Evolutionary conservation across 2,888 invertebrate species (phyloP).

Genomic region (Himalopsyche tibetana): DNA sequence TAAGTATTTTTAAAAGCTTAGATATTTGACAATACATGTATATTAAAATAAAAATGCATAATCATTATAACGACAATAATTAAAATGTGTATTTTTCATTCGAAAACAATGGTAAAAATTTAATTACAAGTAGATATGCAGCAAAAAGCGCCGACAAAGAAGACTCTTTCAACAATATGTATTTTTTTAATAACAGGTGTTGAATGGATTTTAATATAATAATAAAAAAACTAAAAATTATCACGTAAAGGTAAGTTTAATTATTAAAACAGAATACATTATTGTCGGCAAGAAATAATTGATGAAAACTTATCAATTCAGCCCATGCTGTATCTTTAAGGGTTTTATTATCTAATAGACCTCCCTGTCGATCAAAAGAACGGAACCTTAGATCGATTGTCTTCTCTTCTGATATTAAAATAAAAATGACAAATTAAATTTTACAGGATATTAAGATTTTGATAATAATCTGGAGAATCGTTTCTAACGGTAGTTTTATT

Average conservation of each 20-base stretch:
- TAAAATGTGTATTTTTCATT: too few relatives aligned
- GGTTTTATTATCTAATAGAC: slow-evolving; percentile 29
- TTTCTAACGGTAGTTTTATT: neutral
- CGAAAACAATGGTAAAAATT: too few relatives aligned
- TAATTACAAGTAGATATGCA: too few relatives aligned
- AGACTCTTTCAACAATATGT: too few relatives aligned
- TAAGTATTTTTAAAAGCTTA: too few relatives aligned
- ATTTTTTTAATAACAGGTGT: neutral
- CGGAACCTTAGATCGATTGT: slow-evolving; percentile 1
- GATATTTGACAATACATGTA: too few relatives aligned
- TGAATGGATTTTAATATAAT: slow-evolving; percentile 4
- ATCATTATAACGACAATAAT: too few relatives aligned
- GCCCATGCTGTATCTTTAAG: neutral
- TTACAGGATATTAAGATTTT: neutral
- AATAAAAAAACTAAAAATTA: neutral
- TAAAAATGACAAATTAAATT: neutral
- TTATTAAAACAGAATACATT: slow-evolving; percentile 4
- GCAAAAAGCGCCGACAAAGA: too few relatives aligned
- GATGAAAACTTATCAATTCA: slow-evolving; percentile 9
- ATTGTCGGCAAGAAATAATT: neutral
- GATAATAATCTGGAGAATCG: neutral
- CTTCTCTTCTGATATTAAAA: neutral
- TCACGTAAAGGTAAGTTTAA: neutral
- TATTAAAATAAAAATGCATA: too few relatives aligned
- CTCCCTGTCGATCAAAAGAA: slow-evolving; percentile 40